Conservation (phyloP, 2,888 invertebrate species). For the Athalia rosae region DNA sequence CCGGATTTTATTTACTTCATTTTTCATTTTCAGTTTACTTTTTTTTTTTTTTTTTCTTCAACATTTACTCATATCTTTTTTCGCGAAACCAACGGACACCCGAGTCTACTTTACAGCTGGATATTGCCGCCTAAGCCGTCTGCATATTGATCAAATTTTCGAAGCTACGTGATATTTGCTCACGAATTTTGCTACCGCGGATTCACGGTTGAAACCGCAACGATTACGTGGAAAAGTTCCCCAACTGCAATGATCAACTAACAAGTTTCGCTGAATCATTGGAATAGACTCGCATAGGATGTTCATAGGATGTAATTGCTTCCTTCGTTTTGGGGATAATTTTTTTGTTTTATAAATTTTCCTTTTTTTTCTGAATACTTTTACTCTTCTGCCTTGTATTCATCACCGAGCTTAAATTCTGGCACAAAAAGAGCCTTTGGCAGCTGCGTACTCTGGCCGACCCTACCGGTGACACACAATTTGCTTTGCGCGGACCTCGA, state of each 20-base stretch:
- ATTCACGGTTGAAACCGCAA: not conserved
- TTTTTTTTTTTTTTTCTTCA: no score
- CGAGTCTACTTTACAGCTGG: no score
- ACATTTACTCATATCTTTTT: no score
- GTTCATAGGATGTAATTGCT: not conserved
- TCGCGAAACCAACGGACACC: no score
- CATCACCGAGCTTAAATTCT: not conserved
- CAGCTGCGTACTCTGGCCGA: not conserved
- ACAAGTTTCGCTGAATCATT: no score
- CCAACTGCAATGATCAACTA: not conserved
- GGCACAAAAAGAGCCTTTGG: slow-evolving; percentile 4
- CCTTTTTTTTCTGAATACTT: not conserved
- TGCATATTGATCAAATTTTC: not conserved
- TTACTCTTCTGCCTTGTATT: slow-evolving; percentile 8
- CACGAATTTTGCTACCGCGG: not conserved
- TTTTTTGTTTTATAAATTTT: not conserved
- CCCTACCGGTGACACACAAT: slow-evolving; percentile 27
- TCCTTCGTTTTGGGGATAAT: not conserved
- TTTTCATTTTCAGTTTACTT: no score
- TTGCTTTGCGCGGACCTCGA: slow-evolving; percentile 19
- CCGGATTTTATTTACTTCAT: no score
- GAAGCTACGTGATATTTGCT: no score
- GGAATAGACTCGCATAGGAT: not conserved
- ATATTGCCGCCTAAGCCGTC: not conserved
- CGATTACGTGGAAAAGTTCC: slow-evolving; percentile 24